phyloP scores from a whole-genome alignment of 2,888 invertebrate species.

The Nyleta sp. region DNA sequence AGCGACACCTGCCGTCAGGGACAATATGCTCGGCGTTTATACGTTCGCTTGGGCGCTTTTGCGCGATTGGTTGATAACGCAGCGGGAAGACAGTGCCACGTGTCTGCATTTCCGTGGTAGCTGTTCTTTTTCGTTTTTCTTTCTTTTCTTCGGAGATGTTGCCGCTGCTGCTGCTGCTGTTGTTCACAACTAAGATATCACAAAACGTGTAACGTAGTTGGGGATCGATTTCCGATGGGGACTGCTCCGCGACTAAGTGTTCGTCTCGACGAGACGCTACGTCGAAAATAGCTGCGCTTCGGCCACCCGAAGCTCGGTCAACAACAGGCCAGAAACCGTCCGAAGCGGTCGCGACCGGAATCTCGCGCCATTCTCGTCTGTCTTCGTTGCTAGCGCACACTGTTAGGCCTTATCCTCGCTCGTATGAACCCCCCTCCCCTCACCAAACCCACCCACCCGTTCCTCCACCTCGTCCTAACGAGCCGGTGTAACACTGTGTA shows the following conservation, averaged over 20 bases:
- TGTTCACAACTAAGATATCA: slow-evolving; percentile 20
- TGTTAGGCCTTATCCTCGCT: slow-evolving; percentile 61
- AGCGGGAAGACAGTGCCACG: slow-evolving; percentile 40
- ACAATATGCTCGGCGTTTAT: slow-evolving; percentile 26
- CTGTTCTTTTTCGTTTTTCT: not conserved
- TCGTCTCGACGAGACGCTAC: too few species aligned
- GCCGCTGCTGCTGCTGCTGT: slow-evolving; percentile 14
- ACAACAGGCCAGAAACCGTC: slow-evolving; percentile 25
- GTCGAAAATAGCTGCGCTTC: too few species aligned
- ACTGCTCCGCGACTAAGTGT: slow-evolving; percentile 19
- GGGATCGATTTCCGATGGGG: slow-evolving; percentile 30
- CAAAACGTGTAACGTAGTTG: slow-evolving; percentile 44
- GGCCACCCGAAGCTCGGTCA: too few species aligned
- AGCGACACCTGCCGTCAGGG: slow-evolving; percentile 38
- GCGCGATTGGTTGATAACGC: slow-evolving; percentile 20
- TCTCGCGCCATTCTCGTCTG: slow-evolving; percentile 21
- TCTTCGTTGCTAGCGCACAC: slow-evolving; percentile 53
- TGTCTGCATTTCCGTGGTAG: slow-evolving; percentile 5
- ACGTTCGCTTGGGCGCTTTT: slow-evolving; percentile 42
- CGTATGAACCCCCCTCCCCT: too few species aligned
- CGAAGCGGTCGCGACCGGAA: slow-evolving; percentile 39
- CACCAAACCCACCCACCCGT: too few species aligned
- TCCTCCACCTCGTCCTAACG: slow-evolving; percentile 53
- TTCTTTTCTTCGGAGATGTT: too few species aligned
- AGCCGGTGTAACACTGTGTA: slow-evolving; percentile 63